phyloP scores from a whole-genome alignment of 2,113 vertebrate species.

The Anolis carolinensis region DNA sequence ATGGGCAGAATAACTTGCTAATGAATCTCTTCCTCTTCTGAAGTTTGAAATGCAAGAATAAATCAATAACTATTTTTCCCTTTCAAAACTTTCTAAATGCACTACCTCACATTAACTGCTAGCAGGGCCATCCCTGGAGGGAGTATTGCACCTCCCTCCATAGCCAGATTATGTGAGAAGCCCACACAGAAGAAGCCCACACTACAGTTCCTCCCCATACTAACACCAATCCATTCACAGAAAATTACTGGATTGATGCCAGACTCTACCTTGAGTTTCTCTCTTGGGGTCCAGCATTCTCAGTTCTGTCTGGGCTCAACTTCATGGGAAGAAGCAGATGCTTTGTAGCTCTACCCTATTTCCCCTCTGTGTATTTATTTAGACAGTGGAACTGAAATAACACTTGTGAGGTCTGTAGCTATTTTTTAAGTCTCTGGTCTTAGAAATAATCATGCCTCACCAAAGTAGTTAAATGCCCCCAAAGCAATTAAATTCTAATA shows the following conservation, averaged over 20 bases:
- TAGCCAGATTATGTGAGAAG: no score
- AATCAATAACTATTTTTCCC: no score
- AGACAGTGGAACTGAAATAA: background rate
- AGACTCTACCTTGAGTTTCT: background rate
- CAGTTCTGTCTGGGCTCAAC: background rate
- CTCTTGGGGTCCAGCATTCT: background rate
- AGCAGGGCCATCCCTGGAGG: no score
- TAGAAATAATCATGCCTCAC: background rate
- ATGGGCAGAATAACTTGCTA: no score
- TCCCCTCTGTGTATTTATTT: background rate
- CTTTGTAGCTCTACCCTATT: background rate
- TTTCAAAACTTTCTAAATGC: no score
- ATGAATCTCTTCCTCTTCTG: no score
- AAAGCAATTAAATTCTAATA: conserved; percentile 7
- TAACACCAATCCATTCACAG: background rate
- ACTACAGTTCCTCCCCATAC: background rate
- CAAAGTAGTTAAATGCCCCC: background rate
- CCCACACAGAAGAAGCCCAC: background rate
- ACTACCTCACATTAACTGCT: no score
- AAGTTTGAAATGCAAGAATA: no score
- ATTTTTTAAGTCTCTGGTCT: background rate
- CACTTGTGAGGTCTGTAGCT: background rate
- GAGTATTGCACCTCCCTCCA: no score
- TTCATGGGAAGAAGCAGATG: background rate
- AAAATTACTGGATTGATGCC: background rate